A percentile compares a stretch with the other conserved stretches of the same genome.
Evolutionary conservation across 2,888 invertebrate species (phyloP).

Genomic region (Acronicta aceris): DNA sequence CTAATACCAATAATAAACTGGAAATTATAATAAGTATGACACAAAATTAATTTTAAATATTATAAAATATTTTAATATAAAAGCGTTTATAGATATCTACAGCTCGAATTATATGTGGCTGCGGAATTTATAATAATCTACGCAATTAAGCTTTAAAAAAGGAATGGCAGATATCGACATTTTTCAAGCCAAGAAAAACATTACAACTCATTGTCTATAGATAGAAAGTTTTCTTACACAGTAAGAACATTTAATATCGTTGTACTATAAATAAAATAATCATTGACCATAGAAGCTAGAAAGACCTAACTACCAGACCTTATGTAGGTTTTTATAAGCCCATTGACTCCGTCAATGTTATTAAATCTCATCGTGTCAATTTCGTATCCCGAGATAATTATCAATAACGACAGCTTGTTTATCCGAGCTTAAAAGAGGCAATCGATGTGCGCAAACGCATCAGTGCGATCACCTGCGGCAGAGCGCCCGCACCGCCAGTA

Average conservation of each 20-base stretch:
- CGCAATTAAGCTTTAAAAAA: too few relatives aligned
- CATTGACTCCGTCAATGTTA: conserved; percentile 9
- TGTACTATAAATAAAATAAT: too few relatives aligned
- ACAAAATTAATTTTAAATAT: too few relatives aligned
- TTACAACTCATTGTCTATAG: too few relatives aligned
- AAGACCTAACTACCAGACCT: too few relatives aligned
- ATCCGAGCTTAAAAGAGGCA: conserved; percentile 77
- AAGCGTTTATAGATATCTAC: conserved; percentile 19
- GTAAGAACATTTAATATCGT: too few relatives aligned
- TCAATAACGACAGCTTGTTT: conserved; percentile 61
- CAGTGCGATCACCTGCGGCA: conserved; percentile 66
- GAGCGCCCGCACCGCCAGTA: conserved; percentile 71
- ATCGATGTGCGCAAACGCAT: conserved; percentile 71
- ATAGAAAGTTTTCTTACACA: too few relatives aligned
- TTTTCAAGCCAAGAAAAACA: too few relatives aligned
- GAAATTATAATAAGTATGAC: neutral
- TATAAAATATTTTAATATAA: conserved; percentile 7
- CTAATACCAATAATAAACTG: conserved; percentile 9
- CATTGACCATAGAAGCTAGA: too few relatives aligned
- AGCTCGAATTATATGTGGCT: conserved; percentile 1
- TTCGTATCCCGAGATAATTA: conserved; percentile 31
- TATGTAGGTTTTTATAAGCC: neutral
- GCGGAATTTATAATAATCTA: too few relatives aligned
- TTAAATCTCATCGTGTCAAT: conserved; percentile 32
- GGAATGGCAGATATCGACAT: too few relatives aligned